phyloP scores from a whole-genome alignment of 1,140 invertebrate species.

The Planococcus citri region DNA sequence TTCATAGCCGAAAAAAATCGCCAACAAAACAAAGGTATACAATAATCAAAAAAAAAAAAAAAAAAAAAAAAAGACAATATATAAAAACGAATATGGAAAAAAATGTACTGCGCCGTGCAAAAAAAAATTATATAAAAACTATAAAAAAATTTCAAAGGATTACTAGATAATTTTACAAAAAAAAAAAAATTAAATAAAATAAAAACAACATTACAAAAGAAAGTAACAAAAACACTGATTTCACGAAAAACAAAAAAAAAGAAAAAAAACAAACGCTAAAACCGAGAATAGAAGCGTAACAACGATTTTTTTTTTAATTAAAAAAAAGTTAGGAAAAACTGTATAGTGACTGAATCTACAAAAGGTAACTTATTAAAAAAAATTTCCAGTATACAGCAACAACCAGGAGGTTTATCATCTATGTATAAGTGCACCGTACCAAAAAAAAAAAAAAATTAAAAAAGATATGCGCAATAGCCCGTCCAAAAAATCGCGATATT shows the following conservation, averaged over 20 bases:
- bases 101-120: slow-evolving; percentile 1
- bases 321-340: slow-evolving; percentile 19
- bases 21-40: not conserved
- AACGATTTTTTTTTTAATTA: no score
- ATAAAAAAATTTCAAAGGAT: slow-evolving; percentile 7
- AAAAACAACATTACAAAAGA: slow-evolving; percentile 14
- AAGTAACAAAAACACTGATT: slow-evolving; percentile 16
- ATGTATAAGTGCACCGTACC: no score
- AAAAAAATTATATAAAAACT: slow-evolving; percentile 12
- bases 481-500: not conserved
- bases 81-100: slow-evolving; percentile 12
- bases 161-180: not conserved
- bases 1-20: not conserved
- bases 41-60: not conserved
- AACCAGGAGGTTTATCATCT: not conserved
- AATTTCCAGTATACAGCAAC: slow-evolving; percentile 10
- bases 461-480: not conserved
- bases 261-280: slow-evolving; percentile 9
- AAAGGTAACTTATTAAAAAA: slow-evolving; percentile 13
- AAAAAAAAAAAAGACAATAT: not conserved
- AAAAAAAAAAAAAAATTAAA: no score
- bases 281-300: not conserved
- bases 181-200: slow-evolving; percentile 9
- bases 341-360: slow-evolving; percentile 14
- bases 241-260: not conserved